Base-by-base conservation (phyloP, 2,888 invertebrate species). In the Clivina fossor region DNA sequence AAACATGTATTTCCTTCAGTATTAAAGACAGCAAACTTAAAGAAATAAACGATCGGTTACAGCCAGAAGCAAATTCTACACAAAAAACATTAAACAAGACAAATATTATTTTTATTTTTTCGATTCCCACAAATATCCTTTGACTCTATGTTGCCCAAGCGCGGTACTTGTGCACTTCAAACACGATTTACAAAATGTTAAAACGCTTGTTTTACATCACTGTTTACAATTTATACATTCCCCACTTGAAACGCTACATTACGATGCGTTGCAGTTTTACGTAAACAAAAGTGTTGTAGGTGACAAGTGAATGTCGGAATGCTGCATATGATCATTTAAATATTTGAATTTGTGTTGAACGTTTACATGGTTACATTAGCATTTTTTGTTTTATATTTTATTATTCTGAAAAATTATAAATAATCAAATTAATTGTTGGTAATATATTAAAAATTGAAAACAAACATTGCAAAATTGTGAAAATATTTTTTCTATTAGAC, bases 111-210 rank as follows among this genome's bases (percentile, higher is more conserved):
- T 53, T 53, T 32, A 51, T 43, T 32, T 51, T 32, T 30, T 13
- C 33, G 47, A 47, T 47, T 49, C 28, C 49, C 49, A 49, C 49
- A 49, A 49, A 49, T 49, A 38, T 40, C 49, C 38, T 49, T 49
- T 49, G 49, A 40, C 40, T n/a, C n/a, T n/a, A n/a, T n/a, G n/a
- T n/a, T n/a, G n/a, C n/a, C n/a, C n/a, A n/a, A n/a, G 30, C 26
- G 28, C 30, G 13, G 30, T 49, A 40, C 40, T 28, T 22, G 41
- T 40, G 4, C 33, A 11, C 13, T 33, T 33, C 9, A 13, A 5
- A 33, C 20, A 32, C 28, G 41, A 24, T 20, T 53, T 53, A 35
- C 44, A 53, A 44, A n/a, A 44, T 35, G 53, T 35, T 53, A n/a
- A n/a, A n/a, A n/a, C n/a, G n/a, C n/a, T n/a, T n/a, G n/a, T n/a